Percentiles rank a stretch among this genome's conserved stretches.
phyloP scores from a whole-genome alignment of 2,888 invertebrate species.

The Metellina segmentata region DNA sequence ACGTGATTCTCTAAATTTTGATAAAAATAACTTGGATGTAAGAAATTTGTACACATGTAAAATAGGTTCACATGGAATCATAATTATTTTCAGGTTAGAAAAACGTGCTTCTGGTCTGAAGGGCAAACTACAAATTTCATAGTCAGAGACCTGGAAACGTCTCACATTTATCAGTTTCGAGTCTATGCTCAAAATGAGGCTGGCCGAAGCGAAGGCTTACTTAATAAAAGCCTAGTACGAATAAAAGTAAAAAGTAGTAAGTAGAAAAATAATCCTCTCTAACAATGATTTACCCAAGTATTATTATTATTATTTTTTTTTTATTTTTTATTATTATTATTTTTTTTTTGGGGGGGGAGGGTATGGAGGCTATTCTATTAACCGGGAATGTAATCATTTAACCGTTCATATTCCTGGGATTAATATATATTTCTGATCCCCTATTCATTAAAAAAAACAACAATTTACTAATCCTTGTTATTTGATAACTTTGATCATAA shows the following conservation, averaged over 20 bases:
- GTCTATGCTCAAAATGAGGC: conserved; percentile 92
- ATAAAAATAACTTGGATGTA: neutral
- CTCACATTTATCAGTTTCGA: conserved; percentile 88
- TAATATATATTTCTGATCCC: too few relatives aligned
- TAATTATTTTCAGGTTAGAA: conserved; percentile 44
- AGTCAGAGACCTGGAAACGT: conserved; percentile 79
- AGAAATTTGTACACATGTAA: neutral
- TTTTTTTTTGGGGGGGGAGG: too few relatives aligned
- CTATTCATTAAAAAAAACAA: too few relatives aligned
- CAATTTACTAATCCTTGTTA: too few relatives aligned
- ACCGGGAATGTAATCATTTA: too few relatives aligned
- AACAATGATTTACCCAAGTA: too few relatives aligned
- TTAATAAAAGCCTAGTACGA: conserved; percentile 70
- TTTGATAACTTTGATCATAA: too few relatives aligned
- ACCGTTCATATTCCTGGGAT: too few relatives aligned
- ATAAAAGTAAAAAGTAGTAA: conserved; percentile 76
- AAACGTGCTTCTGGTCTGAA: conserved; percentile 61
- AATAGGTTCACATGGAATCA: neutral
- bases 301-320: too few relatives aligned
- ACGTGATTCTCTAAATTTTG: too few relatives aligned
- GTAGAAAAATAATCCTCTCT: neutral
- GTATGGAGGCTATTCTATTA: too few relatives aligned
- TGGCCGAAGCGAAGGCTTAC: conserved; percentile 89
- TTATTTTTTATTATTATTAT: too few relatives aligned
- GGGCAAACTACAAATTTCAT: conserved; percentile 48